A percentile compares a stretch with the other conserved stretches of the same genome.
These are phyloP conservation scores for Agelaius phoeniceus DNA, from an alignment of 2,113 vertebrate species.

Conservation along the genomic window DNA sequence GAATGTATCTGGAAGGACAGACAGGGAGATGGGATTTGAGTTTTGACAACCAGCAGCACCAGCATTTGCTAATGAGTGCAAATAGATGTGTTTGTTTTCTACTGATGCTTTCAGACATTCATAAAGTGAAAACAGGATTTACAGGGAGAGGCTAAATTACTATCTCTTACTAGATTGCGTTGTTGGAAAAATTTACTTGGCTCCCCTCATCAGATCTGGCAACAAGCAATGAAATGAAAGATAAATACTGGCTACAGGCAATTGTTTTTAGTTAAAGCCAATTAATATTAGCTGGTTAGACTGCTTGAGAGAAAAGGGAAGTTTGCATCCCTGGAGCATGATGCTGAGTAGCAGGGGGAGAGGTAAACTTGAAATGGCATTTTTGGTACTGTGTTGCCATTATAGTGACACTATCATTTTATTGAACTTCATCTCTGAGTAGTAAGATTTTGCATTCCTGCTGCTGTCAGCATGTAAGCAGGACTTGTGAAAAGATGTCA, in stretches of 20 bases:
- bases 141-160: conserved; percentile 30
- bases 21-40: not conserved
- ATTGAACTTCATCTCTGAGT: not conserved
- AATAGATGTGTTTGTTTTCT: conserved; percentile 17
- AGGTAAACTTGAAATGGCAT: not conserved
- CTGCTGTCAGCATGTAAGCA: not conserved
- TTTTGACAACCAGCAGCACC: not conserved
- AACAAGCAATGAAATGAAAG: not conserved
- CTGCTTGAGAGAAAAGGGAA: not conserved
- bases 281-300: not conserved
- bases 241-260: not conserved
- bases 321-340: not conserved
- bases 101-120: not conserved
- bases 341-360: not conserved
- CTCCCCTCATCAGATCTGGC: conserved; percentile 11
- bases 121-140: not conserved
- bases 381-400: not conserved
- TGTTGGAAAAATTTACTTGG: conserved; percentile 4
- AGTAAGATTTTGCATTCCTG: not conserved
- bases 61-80: conserved; percentile 11
- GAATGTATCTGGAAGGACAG: not conserved
- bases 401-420: not conserved
- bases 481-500: not conserved
- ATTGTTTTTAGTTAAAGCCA: not conserved
- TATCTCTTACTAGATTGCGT: not conserved